Evolutionary conservation across 2,888 invertebrate genomes (phyloP), one percentile per base, ranked within the genome.

Genomic region (Micoletzkya japonica): DNA sequence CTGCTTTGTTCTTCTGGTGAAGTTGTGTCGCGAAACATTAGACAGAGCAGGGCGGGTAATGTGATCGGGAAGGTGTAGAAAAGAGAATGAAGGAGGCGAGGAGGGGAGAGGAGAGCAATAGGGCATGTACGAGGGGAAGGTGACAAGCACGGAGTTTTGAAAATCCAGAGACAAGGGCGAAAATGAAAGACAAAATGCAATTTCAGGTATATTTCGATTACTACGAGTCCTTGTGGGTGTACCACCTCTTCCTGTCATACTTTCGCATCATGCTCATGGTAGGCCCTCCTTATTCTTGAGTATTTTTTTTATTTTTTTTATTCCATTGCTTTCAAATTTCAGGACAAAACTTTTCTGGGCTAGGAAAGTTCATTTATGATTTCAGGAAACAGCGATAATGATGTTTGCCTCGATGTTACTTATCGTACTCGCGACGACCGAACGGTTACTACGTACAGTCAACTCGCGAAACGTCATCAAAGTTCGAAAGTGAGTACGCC

Each of bases 391-490:
- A 14, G 57, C 17, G 34, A 77, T 34, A 54, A 82, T 81, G 37
- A 81, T 84, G 77, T 85, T 85, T 72, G 76, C 80, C 20, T 85
- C 84, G 10, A 80, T 82, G 77, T 75, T 84, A 39, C 75, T 84
- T 67, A 85, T 84, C 70, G 70, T 84, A 56, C 66, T 81, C 58
- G 84, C 84, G 26, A 84, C 84, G 1, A 76, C 82, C 2, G 84
- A 84, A 69, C 71, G 84, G 28, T 73, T 83, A 17, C 72, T 84
- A 37, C 70, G 79, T 57, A 84, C 83, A 7, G 79, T 82, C 64
- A 74, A 76, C 37, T 77, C 76, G 26, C 74, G 75, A 61, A 71
- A 70, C n/a, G 72, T 76, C 34, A 73, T 71, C 4, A 60, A 69
- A 26, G 74, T 75, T 57, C 57, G 79, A 28, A 79, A 75, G 78